These are phyloP conservation scores for Anastrepha ludens DNA, from an alignment of 1,140 invertebrate genomes.

Conservation along the genomic window DNA sequence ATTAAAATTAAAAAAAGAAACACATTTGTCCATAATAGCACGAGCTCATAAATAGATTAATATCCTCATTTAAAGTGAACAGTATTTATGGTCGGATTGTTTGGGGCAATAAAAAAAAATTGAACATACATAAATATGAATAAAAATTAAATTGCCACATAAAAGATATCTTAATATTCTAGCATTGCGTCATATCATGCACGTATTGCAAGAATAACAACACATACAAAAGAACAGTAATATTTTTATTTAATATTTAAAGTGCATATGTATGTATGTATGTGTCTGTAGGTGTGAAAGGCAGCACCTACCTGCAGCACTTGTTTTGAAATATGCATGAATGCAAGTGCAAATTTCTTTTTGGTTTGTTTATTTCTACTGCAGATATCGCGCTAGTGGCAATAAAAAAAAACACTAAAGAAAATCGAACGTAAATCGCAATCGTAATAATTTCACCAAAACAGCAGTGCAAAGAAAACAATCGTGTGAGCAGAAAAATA, in stretches of 20 bases:
- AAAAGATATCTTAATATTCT: neutral
- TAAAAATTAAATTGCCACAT: constrained; percentile 19
- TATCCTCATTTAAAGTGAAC: neutral
- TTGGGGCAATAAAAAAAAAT: too few species aligned
- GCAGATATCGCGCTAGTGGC: too few species aligned
- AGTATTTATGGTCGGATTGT: too few species aligned
- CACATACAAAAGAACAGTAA: neutral
- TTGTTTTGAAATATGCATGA: too few species aligned
- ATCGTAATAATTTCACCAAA: neutral
- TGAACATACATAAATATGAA: neutral
- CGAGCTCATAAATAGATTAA: neutral
- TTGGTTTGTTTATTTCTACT: too few species aligned
- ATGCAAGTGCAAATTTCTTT: too few species aligned
- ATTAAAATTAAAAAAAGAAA: neutral
- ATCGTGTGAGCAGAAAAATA: neutral
- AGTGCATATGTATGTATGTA: too few species aligned
- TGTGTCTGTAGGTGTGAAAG: neutral
- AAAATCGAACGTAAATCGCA: neutral
- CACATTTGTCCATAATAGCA: neutral
- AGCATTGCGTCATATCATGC: constrained; percentile 1
- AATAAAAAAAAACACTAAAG: too few species aligned
- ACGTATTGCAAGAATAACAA: neutral
- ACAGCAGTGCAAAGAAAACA: neutral
- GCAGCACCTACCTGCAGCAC: neutral
- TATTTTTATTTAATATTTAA: neutral